Evolutionary conservation across 2,888 invertebrate genomes (phyloP).

Genomic region (Xestia ashworthii): DNA sequence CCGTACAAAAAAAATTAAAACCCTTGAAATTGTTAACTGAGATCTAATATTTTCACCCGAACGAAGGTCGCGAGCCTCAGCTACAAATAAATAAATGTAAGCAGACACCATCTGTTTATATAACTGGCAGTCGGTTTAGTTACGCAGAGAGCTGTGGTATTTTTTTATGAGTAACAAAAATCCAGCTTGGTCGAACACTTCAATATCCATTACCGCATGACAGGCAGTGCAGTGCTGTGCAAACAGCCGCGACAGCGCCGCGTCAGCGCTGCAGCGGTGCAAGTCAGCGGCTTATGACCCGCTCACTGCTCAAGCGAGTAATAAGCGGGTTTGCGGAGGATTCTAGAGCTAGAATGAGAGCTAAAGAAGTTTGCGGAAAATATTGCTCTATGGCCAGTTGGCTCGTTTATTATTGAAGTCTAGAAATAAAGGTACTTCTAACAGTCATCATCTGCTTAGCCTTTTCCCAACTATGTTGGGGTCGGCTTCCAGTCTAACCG

Average conservation of each 20-base stretch:
- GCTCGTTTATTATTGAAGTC: not conserved
- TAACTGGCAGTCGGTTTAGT: conserved; percentile 9
- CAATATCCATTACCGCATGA: conserved; percentile 84
- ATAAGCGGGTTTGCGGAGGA: not conserved
- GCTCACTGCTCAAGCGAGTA: not conserved
- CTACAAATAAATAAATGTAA: not conserved
- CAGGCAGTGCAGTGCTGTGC: conserved; percentile 81
- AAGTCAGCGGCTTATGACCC: conserved; percentile 56
- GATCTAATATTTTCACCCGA: not conserved
- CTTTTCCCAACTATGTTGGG: too few relatives aligned
- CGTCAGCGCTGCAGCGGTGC: conserved; percentile 67
- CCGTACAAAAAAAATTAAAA: too few relatives aligned
- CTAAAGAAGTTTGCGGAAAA: not conserved
- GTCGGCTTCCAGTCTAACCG: too few relatives aligned
- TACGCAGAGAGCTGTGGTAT: conserved; percentile 17
- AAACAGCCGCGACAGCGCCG: conserved; percentile 76
- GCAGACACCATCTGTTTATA: not conserved
- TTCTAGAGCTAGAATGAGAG: not conserved
- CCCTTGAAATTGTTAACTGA: too few relatives aligned
- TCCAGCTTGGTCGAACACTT: conserved; percentile 73
- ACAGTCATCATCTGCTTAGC: not conserved
- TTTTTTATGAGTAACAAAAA: conserved; percentile 71
- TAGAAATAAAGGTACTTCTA: not conserved
- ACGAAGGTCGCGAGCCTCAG: not conserved
- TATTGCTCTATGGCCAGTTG: not conserved